Percentiles rank a stretch among this genome's conserved stretches.
Conservation (phyloP, 2,113 vertebrate species). For the Brachypodius melanocephalos region DNA sequence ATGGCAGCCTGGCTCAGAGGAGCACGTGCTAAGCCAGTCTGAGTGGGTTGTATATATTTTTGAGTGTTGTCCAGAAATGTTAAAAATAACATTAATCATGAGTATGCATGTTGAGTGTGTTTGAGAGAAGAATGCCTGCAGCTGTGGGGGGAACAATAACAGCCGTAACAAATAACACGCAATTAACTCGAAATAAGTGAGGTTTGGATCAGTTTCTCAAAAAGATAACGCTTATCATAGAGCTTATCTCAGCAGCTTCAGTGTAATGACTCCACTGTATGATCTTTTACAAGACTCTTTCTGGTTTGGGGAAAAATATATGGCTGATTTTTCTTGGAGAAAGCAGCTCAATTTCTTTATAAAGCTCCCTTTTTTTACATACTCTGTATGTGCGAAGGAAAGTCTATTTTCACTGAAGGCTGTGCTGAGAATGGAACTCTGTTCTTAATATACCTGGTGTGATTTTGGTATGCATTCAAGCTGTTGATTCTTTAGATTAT, state of each 20-base stretch:
- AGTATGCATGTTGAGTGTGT: background rate
- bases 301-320: background rate
- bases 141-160: constrained; percentile 42
- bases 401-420: background rate
- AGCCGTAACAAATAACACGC: background rate
- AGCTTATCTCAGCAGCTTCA: constrained; percentile 42
- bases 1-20: background rate
- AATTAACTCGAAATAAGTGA: constrained; percentile 20
- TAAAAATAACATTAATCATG: constrained; percentile 58
- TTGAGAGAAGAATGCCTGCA: constrained; percentile 51
- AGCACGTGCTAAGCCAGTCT: background rate
- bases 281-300: background rate
- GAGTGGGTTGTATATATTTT: background rate
- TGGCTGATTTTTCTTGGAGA: background rate
- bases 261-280: background rate
- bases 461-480: background rate
- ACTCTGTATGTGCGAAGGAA: background rate
- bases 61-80: constrained; percentile 41
- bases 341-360: constrained; percentile 2
- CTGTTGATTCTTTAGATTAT: constrained; percentile 13
- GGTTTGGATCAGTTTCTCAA: background rate
- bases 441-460: constrained; percentile 30
- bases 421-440: background rate
- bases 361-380: background rate
- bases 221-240: background rate